A percentile compares a stretch with the other conserved stretches of the same genome.
phyloP scores from a whole-genome alignment of 1,140 invertebrate species.

The Coelopa frigida region DNA sequence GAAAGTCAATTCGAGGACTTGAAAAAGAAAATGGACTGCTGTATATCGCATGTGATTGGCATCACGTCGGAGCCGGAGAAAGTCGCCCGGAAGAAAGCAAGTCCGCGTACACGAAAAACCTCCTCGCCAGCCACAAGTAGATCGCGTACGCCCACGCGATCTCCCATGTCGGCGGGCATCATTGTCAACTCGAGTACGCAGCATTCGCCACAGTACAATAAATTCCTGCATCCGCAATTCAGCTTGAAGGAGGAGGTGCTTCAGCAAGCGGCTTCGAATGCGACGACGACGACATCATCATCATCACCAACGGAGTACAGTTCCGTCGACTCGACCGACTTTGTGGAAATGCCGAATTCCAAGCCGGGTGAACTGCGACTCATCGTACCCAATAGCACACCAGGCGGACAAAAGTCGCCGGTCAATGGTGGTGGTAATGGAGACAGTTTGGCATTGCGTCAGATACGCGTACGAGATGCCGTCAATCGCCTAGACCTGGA shows the following conservation, averaged over 20 bases:
- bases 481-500: conserved; percentile 57
- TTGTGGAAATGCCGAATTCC: conserved; percentile 18
- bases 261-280: conserved; percentile 19
- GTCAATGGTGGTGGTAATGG: conserved; percentile 1
- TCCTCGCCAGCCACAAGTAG: conserved; percentile 39
- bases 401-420: conserved; percentile 7
- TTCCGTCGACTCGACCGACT: conserved; percentile 25
- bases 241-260: conserved; percentile 37
- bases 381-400: conserved; percentile 30
- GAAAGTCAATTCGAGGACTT: conserved; percentile 72
- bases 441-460: conserved; percentile 22
- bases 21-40: conserved; percentile 63
- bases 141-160: conserved; percentile 35
- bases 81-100: conserved; percentile 43
- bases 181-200: conserved; percentile 35
- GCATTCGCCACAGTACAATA: conserved; percentile 39
- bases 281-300: not conserved
- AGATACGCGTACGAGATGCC: conserved; percentile 48
- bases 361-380: conserved; percentile 27
- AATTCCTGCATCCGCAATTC: conserved; percentile 39
- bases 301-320: conserved; percentile 19
- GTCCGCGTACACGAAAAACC: conserved; percentile 44
- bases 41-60: conserved; percentile 75
- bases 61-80: conserved; percentile 48
- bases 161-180: conserved; percentile 37